Base-by-base conservation (phyloP, 2,888 invertebrate species). In the Melieria crassipennis region DNA sequence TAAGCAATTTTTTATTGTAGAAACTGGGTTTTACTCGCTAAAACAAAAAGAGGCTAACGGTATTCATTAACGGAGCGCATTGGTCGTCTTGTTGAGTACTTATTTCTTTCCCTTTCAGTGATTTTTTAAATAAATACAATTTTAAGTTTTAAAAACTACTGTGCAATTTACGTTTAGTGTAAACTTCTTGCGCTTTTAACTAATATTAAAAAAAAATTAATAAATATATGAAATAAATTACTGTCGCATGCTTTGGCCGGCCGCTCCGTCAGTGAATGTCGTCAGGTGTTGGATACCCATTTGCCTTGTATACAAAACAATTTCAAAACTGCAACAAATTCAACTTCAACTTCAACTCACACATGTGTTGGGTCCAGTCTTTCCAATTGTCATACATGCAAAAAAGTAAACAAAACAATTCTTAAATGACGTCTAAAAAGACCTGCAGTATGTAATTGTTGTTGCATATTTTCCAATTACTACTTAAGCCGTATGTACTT, bases 251-350 rank as follows among this genome's bases (percentile, higher is more conserved):
- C 30, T 30, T 30, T 2, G 30, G 30, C 7, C 13, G 13, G 16
- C n/a, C 45, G 71, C 79, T 80, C 79, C 75, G 80, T 78, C 77
- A 76, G 80, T 82, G 82, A 83, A 81, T 79, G 81, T 79, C 82
- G 83, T 84, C 82, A 83, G 86, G 86, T 86, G 86, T 86, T 87
- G 87, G 86, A 78, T 79, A 68, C 65, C 62, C 62, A 69, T 55
- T 69, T 62, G 58, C 66, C 58, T 66, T 58, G 58, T 30, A 65
- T 46, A 65, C 65, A 65, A 65, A 30, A 30, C 30, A 30, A 30
- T 3, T 30, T 30, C 30, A 30, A 30, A 30, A 30, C 30, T 30
- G 30, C 30, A 30, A 30, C 30, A 30, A 30, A 30, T 30, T 30
- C 30, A 30, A 30, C 30, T 30, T 48, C 30, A 42, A 57, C 30